A percentile compares a stretch with the other conserved stretches of the same genome.
These are phyloP conservation scores for Trissonchulus latispiculum DNA, from an alignment of 2,888 invertebrate genomes.

Conservation along the genomic window DNA sequence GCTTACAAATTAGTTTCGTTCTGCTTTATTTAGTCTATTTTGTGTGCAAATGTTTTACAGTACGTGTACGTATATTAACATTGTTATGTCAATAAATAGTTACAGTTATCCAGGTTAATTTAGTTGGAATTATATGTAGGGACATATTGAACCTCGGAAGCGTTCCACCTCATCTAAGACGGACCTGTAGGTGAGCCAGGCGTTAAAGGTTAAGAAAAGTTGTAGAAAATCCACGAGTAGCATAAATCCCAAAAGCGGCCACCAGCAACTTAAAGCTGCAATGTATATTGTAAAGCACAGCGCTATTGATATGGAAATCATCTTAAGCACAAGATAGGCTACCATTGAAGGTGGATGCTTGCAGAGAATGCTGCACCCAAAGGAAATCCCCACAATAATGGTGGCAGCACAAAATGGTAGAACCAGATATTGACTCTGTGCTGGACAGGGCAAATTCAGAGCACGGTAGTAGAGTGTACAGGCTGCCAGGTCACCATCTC, in stretches of 20 bases:
- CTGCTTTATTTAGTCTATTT: too few relatives aligned
- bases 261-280: conserved; percentile 11
- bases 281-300: conserved; percentile 8
- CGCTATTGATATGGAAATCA: neutral
- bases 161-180: conserved; percentile 5
- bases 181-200: conserved; percentile 7
- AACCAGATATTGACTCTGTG: conserved; percentile 6
- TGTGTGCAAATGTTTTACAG: too few relatives aligned
- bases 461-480: conserved; percentile 6
- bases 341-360: conserved; percentile 11
- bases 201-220: neutral
- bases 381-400: neutral
- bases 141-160: neutral
- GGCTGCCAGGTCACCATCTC: neutral
- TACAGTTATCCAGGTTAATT: too few relatives aligned
- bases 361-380: neutral
- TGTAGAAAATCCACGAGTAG: conserved; percentile 5
- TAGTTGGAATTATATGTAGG: too few relatives aligned
- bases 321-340: neutral
- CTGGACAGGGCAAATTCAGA: neutral
- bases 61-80: too few relatives aligned
- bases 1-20: too few relatives aligned
- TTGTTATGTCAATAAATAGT: too few relatives aligned
- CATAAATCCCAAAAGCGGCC: neutral
- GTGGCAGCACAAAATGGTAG: conserved; percentile 12